A percentile compares a stretch with the other conserved stretches of the same genome.
These are phyloP conservation scores for Mormyrus hasselquistii DNA, from an alignment of 2,797 vertebrate species.

Conservation along the genomic window DNA sequence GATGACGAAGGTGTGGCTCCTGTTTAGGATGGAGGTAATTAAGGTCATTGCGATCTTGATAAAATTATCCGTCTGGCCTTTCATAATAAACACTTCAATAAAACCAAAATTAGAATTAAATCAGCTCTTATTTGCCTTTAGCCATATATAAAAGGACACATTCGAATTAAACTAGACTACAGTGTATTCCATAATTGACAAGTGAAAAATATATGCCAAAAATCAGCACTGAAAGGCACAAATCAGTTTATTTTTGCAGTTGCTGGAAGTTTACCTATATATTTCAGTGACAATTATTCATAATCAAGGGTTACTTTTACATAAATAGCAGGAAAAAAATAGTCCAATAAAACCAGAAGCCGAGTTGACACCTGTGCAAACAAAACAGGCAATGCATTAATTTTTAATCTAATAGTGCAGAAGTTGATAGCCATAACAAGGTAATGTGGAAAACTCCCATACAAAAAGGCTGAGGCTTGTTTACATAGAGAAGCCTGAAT, in stretches of 20 bases:
- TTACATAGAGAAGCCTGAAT: neutral
- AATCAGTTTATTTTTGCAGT: neutral
- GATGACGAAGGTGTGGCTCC: neutral
- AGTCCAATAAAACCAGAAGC: neutral
- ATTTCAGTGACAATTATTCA: neutral
- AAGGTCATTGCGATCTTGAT: neutral
- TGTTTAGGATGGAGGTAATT: neutral
- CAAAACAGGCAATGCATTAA: neutral
- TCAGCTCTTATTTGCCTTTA: neutral
- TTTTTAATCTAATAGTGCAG: neutral
- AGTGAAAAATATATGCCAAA: neutral
- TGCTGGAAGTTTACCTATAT: neutral
- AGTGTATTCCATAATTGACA: neutral
- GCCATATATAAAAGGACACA: neutral
- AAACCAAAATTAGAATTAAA: neutral
- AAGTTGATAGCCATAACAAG: neutral
- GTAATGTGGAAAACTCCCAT: neutral
- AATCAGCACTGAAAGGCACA: neutral
- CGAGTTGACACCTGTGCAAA: neutral
- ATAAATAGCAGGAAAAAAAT: neutral
- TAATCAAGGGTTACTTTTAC: neutral
- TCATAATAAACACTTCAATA: neutral
- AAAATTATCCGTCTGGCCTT: neutral
- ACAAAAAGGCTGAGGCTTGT: neutral
- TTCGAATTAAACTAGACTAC: neutral